Base-by-base conservation (phyloP, 2,888 invertebrate genomes). In the Onchidella celtica region DNA sequence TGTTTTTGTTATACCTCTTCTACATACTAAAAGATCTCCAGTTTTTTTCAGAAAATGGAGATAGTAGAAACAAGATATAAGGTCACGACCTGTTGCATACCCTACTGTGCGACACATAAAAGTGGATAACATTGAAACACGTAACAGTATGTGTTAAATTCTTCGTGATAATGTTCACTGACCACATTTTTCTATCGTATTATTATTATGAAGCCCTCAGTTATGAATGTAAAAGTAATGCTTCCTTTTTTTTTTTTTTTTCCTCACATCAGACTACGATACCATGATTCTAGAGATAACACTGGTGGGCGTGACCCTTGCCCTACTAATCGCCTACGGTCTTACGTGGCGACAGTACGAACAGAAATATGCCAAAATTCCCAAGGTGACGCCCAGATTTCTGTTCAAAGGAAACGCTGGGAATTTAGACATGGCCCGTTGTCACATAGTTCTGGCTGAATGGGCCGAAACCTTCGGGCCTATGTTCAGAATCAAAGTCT, bases 391-490 rank as follows among this genome's bases (percentile, higher is more conserved):
- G 4, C 73, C 85, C 21, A 82, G 87, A 73, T 81, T 85, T 34
- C 90, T 89, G 0, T 73, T 88, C 59, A 34, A 90, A 9, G 90
- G 91, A 14, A 88, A 87, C 74, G 83, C 85, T 21, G 63, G 76
- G 17, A 47, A 81, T 29, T 73, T 90, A 32, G 86, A 90, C 77
- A 80, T 87, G 84, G 59, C 82, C 3, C 85, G 83, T 40, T 88
- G 88, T 17, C 90, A 90, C 75, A 70, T 85, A 6, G 83, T 88
- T 6, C 85, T 91, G 29, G 75, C 87, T 9, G 85, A 87, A 17
- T 89, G 88, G 87, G 84, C 87, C 2, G 73, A 84, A 73, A 73
- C 79, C 11, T 89, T 87, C 55, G 92, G 92, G 0, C 87, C 87
- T 3, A 84, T 92, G 11, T 92, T 87, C 81, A 57, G 86, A 24